phyloP scores from a whole-genome alignment of 2,888 invertebrate species.

The Diadromus collaris region DNA sequence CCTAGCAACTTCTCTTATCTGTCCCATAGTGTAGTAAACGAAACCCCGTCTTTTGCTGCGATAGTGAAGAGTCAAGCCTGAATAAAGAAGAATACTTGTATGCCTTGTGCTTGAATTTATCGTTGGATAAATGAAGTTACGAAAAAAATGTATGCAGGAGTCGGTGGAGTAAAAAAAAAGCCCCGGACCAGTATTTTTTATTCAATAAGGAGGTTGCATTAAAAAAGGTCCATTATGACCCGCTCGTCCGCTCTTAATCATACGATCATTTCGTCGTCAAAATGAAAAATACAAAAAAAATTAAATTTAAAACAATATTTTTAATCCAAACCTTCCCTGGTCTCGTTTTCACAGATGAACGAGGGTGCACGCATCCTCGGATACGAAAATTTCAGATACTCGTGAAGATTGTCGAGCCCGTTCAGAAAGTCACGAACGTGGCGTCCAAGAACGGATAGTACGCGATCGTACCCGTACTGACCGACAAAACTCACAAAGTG shows the following conservation, averaged over 20 bases:
- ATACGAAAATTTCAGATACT: constrained; percentile 97
- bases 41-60: constrained; percentile 96
- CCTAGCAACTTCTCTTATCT: constrained; percentile 94
- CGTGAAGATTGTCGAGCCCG: constrained; percentile 97
- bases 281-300: not conserved
- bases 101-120: constrained; percentile 38
- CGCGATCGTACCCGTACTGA: constrained; percentile 97
- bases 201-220: not conserved
- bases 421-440: constrained; percentile 98
- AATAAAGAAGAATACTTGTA: constrained; percentile 46
- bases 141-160: not conserved
- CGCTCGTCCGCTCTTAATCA: no score
- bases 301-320: constrained; percentile 6
- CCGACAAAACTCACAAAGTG: constrained; percentile 96
- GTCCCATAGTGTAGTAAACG: constrained; percentile 98
- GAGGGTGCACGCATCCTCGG: constrained; percentile 96
- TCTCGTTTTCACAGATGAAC: constrained; percentile 98
- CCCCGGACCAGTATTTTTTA: no score
- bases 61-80: constrained; percentile 95
- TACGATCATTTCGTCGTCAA: no score
- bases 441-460: constrained; percentile 93
- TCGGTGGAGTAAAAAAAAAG: not conserved
- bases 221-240: no score
- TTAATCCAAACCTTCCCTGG: constrained; percentile 84
- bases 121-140: not conserved